These are phyloP conservation scores for Antidorcas marsupialis DNA, from an alignment of 2,113 vertebrate genomes.

Conservation along the genomic window DNA sequence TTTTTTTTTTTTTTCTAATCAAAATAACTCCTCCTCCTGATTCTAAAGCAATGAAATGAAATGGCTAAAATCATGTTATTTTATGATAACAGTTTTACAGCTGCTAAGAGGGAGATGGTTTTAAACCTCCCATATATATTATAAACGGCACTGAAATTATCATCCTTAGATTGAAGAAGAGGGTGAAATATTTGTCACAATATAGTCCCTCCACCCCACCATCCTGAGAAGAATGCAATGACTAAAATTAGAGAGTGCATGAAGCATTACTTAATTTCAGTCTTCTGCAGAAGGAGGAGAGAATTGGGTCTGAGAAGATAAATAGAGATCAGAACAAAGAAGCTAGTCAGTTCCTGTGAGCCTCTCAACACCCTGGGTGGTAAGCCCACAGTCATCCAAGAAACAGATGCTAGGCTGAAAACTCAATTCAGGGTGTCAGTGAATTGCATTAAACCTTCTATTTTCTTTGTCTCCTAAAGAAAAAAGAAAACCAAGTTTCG, in stretches of 20 bases:
- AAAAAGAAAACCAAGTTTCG: conserved; percentile 21
- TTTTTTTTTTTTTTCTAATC: background rate
- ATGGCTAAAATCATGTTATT: conserved; percentile 66
- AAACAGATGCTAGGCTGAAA: conserved; percentile 64
- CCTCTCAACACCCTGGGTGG: conserved; percentile 67
- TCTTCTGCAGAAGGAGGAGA: conserved; percentile 69
- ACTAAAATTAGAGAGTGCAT: conserved; percentile 73
- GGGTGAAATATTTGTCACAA: conserved; percentile 72
- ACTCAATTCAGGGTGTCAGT: conserved; percentile 54
- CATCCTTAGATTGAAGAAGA: conserved; percentile 65
- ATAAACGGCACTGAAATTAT: conserved; percentile 71
- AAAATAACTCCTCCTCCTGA: conserved; percentile 49
- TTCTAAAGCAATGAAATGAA: conserved; percentile 58
- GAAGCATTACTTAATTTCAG: conserved; percentile 73
- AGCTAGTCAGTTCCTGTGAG: conserved; percentile 62
- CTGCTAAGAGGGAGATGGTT: conserved; percentile 58
- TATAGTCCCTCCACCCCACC: conserved; percentile 63
- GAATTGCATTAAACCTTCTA: conserved; percentile 46
- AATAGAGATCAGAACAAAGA: conserved; percentile 75
- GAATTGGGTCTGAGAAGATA: conserved; percentile 67
- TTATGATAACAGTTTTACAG: conserved; percentile 73
- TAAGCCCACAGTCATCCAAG: conserved; percentile 62
- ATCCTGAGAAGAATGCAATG: conserved; percentile 60
- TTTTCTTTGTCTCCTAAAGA: conserved; percentile 50
- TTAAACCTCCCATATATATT: conserved; percentile 71